Base-by-base conservation (phyloP, 2,113 vertebrate genomes). In the Eupsittula cactorum region DNA sequence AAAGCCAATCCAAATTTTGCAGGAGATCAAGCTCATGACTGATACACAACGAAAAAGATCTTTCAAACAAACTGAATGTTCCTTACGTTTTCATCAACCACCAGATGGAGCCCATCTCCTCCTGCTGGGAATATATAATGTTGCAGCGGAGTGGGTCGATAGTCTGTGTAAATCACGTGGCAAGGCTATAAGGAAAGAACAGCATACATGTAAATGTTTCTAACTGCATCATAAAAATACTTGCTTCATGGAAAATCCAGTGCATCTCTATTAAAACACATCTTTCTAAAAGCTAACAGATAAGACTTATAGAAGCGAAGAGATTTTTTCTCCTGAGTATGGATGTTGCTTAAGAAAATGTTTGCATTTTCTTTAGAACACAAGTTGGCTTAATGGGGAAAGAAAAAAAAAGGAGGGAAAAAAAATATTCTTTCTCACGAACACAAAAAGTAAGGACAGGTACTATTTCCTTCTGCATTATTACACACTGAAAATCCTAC, bases 61-160 rank as follows among this genome's bases (percentile, higher is more conserved):
- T 81, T 89, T 60, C 47, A 79, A 81, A 55, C 7, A 47, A 69
- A 77, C 11, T 16, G n/a, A 93, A 29, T 52, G 35, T 53, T 63
- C 21, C 99, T 99, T 97, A 99, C 99, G 28, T 99, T 99, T 98
- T 99, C 99, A 97, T 99, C 99, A 81, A 99, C 99, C 31, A 99
- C 99, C 19, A 99, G 98, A 92, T 99, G 99, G 78, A 99, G 98
- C 93, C 99, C 99, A 88, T 99, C 99, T 79, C 99, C 99, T 74
- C 99, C 99, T 98, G 99, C 98, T 98, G 99, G 99, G 92, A 99
- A 99, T 89, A 99, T 98, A 94, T 99, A 99, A 97, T 99, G 99
- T 31, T 99, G 99, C 97, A 99, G 97, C 0, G 99, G 99, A 95
- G 99, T 99, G 19, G 99, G 99, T 18, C 99, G 98, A 94, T 99